Base-by-base conservation (phyloP, 2,888 invertebrate genomes). In the Mesorhabditis belari region DNA sequence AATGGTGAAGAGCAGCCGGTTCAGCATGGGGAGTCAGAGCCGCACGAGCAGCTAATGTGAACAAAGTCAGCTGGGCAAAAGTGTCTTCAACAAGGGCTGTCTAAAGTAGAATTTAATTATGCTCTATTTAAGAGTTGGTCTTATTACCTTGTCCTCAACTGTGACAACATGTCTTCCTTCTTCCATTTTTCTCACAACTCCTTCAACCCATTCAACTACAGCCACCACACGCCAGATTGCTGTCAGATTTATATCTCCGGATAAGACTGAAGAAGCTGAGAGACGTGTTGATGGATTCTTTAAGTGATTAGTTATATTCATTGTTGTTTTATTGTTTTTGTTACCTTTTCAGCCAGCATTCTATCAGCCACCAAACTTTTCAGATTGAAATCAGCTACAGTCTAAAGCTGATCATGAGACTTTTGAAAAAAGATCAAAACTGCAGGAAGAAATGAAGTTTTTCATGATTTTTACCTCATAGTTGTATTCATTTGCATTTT, bases 131-230 rank as follows among this genome's bases (percentile, higher is more conserved):
- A n/a, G n/a, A n/a, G n/a, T n/a, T n/a, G n/a, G n/a, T n/a, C n/a
- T n/a, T n/a, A n/a, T n/a, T n/a, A 75, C 69, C 57, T 77, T 77
- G 59, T 77, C 77, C 60, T 77, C 77, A 4, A 73, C 69, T 23
- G 72, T 72, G 24, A 75, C 63, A 24, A 61, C 63, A 17, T 49
- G 29, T 9, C 62, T 57, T 29, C 65, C 69, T 23, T 58, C 63
- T 53, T 73, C 71, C 21, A 71, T 55, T 24, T 68, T 27, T 50
- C 56, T 55, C 55, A 73, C 54, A 52, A 76, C 63, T 23, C 73
- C 68, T 61, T 77, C 75, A 29, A 73, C 65, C 61, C 69, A 77
- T 56, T 77, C 77, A 17, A 77, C 68, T 25, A 68, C 65, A 27
- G 68, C 57, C 6, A 77, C 73, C 23, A 77, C 63, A 29, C 71